Evolutionary conservation across 1,140 invertebrate species (phyloP).

Genomic region (Papilio polyxenes): DNA sequence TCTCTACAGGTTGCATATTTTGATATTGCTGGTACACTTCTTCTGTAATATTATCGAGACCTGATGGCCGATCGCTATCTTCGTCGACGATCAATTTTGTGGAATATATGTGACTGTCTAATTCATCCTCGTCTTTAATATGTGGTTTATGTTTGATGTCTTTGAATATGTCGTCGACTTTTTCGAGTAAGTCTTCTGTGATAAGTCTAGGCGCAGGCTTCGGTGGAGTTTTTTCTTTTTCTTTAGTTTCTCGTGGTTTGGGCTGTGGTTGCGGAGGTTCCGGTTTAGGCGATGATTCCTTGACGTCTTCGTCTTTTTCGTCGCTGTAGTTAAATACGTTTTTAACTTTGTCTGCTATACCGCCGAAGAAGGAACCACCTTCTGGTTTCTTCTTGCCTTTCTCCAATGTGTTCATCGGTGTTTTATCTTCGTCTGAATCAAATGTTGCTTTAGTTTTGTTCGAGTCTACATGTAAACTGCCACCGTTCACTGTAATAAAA

Average conservation of each 20-base stretch:
- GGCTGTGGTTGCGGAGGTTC: conserved; percentile 66
- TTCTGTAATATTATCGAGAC: conserved; percentile 59
- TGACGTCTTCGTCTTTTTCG: conserved; percentile 65
- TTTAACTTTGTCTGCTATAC: conserved; percentile 72
- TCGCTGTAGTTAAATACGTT: conserved; percentile 70
- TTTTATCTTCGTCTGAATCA: conserved; percentile 79
- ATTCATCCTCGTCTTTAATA: conserved; percentile 67
- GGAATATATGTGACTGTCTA: conserved; percentile 63
- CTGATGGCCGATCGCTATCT: conserved; percentile 53
- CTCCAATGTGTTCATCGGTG: conserved; percentile 73
- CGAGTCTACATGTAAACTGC: conserved; percentile 69
- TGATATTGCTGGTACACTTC: conserved; percentile 73
- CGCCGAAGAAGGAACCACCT: conserved; percentile 67
- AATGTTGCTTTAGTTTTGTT: conserved; percentile 78
- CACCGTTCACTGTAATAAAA: conserved; percentile 69
- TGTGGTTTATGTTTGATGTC: conserved; percentile 70
- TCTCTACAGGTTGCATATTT: conserved; percentile 74
- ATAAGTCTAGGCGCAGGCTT: conserved; percentile 76
- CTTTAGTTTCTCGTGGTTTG: conserved; percentile 67
- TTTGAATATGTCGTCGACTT: conserved; percentile 80
- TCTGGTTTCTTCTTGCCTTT: conserved; percentile 74
- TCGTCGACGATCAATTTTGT: conserved; percentile 75
- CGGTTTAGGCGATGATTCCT: conserved; percentile 69
- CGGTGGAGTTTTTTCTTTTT: conserved; percentile 66
- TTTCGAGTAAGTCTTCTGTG: conserved; percentile 74